Percentiles rank a stretch among this genome's conserved stretches.
Evolutionary conservation across 2,888 invertebrate species (phyloP).

Genomic region (Thymelicus sylvestris): DNA sequence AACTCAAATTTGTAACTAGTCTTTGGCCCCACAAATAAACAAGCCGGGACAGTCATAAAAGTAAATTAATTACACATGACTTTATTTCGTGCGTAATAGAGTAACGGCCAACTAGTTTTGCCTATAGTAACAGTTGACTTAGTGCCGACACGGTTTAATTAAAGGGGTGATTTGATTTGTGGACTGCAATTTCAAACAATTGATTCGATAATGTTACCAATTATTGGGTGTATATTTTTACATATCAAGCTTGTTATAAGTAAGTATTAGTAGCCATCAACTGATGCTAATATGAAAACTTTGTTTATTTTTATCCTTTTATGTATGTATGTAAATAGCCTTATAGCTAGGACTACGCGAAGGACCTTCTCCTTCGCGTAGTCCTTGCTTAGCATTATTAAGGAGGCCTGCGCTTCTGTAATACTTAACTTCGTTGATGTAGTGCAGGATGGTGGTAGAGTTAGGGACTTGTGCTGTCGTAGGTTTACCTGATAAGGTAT

Average conservation of each 20-base stretch:
- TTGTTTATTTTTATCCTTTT: too few species aligned
- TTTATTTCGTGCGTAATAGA: constrained; percentile 60
- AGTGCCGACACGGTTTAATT: constrained; percentile 73
- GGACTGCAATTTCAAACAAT: constrained; percentile 59
- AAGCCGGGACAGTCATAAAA: constrained; percentile 57
- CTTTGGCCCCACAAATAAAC: constrained; percentile 53
- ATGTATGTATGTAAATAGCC: too few species aligned
- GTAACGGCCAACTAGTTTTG: constrained; percentile 54
- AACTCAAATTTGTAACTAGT: constrained; percentile 12
- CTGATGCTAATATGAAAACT: too few species aligned
- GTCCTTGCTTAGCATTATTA: too few species aligned
- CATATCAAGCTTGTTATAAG: background rate
- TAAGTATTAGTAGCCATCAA: too few species aligned
- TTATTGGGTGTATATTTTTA: constrained; percentile 9
- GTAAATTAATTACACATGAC: constrained; percentile 65
- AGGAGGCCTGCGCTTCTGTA: too few species aligned
- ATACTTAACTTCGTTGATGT: too few species aligned
- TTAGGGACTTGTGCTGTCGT: too few species aligned
- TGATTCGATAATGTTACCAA: constrained; percentile 53
- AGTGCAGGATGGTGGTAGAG: too few species aligned
- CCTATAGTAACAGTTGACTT: constrained; percentile 73
- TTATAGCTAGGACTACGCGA: too few species aligned
- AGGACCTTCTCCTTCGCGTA: too few species aligned
- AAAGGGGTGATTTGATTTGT: constrained; percentile 80
- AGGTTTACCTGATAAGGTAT: too few species aligned